These are phyloP conservation scores for Molanna angustata DNA, from an alignment of 2,888 invertebrate species.

Conservation along the genomic window DNA sequence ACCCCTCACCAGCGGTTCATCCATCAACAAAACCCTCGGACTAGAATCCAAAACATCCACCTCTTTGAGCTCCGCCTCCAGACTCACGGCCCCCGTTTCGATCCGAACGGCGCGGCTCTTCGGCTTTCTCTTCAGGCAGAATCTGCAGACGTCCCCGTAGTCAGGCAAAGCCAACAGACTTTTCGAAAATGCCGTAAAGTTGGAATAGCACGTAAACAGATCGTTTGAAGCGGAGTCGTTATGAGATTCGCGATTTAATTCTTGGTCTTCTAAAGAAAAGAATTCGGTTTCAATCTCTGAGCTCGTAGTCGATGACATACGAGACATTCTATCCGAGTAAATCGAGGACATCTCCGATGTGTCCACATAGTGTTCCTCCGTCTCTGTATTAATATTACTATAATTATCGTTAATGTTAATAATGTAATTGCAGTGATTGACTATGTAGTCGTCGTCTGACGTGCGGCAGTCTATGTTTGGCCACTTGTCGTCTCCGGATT, in stretches of 20 bases:
- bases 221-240: no score
- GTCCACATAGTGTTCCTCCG: no score
- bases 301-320: no score
- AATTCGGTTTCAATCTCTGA: no score
- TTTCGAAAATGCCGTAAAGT: conserved; percentile 9
- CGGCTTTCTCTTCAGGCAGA: conserved; percentile 29
- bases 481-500: background rate
- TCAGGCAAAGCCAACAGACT: conserved; percentile 20
- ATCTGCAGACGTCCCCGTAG: conserved; percentile 28
- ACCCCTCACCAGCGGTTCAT: background rate
- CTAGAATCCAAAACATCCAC: conserved; percentile 19
- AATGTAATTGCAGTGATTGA: background rate
- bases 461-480: background rate
- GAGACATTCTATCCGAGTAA: no score
- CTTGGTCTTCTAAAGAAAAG: conserved; percentile 9
- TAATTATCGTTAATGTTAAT: background rate
- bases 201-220: no score
- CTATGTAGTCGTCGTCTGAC: background rate
- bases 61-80: conserved; percentile 27
- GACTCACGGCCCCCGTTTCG: conserved; percentile 14
- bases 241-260: no score
- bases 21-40: background rate
- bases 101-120: background rate
- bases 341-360: no score
- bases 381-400: background rate